Evolutionary conservation across 2,797 vertebrate genomes (phyloP).

Genomic region (Morus bassanus): DNA sequence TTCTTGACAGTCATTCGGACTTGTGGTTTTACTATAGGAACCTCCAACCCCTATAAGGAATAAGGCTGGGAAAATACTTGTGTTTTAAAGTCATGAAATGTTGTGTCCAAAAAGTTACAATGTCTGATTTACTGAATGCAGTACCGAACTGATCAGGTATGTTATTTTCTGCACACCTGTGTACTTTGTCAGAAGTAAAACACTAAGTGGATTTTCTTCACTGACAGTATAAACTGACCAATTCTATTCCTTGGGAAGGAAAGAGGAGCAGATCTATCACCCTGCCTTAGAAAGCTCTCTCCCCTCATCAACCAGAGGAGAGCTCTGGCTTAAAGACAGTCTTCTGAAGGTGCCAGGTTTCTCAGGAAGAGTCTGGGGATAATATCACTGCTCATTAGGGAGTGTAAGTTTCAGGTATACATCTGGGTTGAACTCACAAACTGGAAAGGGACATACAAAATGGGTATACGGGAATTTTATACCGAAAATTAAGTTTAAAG

Average conservation of each 20-base stretch:
- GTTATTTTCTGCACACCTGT: background rate
- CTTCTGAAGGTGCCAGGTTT: fast-evolving
- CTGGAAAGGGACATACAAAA: background rate
- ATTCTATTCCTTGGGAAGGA: background rate
- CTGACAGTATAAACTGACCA: background rate
- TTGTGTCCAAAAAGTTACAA: background rate
- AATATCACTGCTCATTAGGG: background rate
- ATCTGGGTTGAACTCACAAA: background rate
- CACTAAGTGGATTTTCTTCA: background rate
- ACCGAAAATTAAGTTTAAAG: background rate
- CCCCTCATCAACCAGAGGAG: background rate
- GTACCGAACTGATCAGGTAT: background rate
- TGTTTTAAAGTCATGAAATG: background rate
- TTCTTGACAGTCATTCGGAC: background rate
- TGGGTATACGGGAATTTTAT: background rate
- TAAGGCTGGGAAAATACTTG: background rate
- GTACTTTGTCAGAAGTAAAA: background rate
- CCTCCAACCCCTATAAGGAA: background rate
- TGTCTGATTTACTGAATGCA: background rate
- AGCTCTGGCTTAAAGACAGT: background rate
- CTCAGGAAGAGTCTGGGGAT: background rate
- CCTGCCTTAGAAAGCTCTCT: background rate
- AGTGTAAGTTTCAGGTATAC: background rate
- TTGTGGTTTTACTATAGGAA: background rate
- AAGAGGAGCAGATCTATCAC: background rate